Conservation (phyloP, 2,113 vertebrate genomes). For the Muntiacus muntjak region DNA sequence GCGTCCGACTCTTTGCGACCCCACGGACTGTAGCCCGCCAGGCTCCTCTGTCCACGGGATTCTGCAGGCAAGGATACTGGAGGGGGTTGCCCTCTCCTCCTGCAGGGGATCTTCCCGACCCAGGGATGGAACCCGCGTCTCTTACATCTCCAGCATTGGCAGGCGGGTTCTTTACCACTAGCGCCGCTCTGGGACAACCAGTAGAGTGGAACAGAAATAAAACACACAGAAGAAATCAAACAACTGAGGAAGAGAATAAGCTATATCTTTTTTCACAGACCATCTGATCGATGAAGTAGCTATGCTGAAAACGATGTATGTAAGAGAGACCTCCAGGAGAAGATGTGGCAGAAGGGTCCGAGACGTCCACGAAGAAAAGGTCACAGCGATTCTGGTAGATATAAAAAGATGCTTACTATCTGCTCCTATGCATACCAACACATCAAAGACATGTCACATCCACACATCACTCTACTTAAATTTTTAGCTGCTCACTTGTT, state of each 20-base stretch:
- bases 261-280: not conserved
- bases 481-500: not conserved
- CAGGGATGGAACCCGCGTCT: rapidly evolving
- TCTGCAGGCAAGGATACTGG: not conserved
- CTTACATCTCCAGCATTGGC: not conserved
- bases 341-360: not conserved
- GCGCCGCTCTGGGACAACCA: not conserved
- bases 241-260: not conserved
- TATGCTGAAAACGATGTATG: not conserved
- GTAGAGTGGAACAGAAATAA: not conserved
- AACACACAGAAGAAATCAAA: not conserved
- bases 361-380: not conserved
- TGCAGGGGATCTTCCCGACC: not conserved
- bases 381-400: rapidly evolving
- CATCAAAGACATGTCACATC: not conserved
- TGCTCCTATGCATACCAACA: not conserved
- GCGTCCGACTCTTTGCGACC: not conserved
- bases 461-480: not conserved
- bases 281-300: not conserved
- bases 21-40: rapidly evolving
- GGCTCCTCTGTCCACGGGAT: not conserved
- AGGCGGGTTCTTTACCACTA: not conserved
- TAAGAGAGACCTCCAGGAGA: not conserved
- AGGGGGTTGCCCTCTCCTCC: not conserved
- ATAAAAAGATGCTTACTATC: not conserved